Evolutionary conservation across 2,888 invertebrate species (phyloP), one percentile per base, ranked within the genome.

Genomic region (Plebejus melissa): DNA sequence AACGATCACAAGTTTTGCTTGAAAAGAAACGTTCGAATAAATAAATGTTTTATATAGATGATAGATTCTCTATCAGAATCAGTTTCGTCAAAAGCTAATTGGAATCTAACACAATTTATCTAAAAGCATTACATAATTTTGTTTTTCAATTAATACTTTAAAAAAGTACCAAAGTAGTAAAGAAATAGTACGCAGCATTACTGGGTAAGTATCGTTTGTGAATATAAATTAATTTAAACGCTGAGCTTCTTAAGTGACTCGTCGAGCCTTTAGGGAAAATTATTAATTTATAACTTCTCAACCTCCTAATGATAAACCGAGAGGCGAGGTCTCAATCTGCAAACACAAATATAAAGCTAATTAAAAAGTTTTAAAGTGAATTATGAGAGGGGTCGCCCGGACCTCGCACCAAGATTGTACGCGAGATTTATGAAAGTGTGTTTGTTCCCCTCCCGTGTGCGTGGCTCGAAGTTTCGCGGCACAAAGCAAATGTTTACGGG

Each of bases 291-390:
- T 87, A 91, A 91, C 89, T 91, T 91, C 80, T 83, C 80, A 85
- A 86, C 91, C 93, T 83, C 86, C 83, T 86, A 90, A 90, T 90
- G 89, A 89, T 90, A 89, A 90, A 92, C 90, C 85, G 84, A 86
- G 85, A 87, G 85, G 82, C 86, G 81, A 93, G 90, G 90, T 90
- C 93, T 93, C 93, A 91, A 93, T 93, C 91, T 89, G 87, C 91
- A 93, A 93, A 93, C 91, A 93, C 93, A 93, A 93, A 93, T 91
- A 93, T 93, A 93, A 93, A 93, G 91, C 93, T 93, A 93, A 93
- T 93, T 93, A 92, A 93, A 93, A 93, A 93, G 93, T 93, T 93
- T 89, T 86, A 88, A 93, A 93, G 93, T 92, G 90, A 93, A 93
- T 93, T 93, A 93, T 93, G 91, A 91, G 93, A 91, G 93, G 92